phyloP scores from a whole-genome alignment of 2,797 vertebrate species.

The Ammospiza maritima region DNA sequence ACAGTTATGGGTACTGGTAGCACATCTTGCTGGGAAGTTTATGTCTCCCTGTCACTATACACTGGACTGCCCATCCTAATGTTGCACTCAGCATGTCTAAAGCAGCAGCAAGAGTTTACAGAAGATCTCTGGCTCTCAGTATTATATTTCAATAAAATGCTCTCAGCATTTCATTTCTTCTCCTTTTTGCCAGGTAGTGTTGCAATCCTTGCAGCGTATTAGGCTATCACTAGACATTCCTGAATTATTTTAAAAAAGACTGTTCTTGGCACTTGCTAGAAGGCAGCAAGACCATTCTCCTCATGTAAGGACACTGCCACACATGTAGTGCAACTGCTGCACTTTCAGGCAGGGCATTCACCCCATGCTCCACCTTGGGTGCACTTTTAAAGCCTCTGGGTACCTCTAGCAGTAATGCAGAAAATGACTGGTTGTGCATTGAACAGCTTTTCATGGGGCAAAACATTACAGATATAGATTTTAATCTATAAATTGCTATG shows the following conservation, averaged over 20 bases:
- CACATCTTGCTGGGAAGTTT: neutral
- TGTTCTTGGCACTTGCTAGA: neutral
- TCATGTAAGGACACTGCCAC: neutral
- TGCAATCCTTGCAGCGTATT: neutral
- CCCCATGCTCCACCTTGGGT: neutral
- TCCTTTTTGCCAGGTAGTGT: neutral
- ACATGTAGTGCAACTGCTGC: neutral
- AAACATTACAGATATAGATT: neutral
- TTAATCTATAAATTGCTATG: neutral
- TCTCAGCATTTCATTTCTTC: neutral
- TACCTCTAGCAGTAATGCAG: neutral
- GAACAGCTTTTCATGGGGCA: fast-evolving
- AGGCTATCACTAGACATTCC: neutral
- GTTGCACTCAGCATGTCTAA: fast-evolving
- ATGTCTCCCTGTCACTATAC: fast-evolving
- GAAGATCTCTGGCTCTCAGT: neutral
- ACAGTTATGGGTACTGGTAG: neutral
- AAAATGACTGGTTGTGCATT: neutral
- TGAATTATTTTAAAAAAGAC: neutral
- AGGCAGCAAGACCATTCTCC: neutral
- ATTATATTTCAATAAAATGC: no score
- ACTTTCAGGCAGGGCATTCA: neutral
- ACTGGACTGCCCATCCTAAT: neutral
- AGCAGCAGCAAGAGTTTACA: neutral
- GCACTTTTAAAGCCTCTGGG: neutral